Percentiles rank a stretch among this genome's conserved stretches.
Conservation (phyloP, 2,888 invertebrate species). For the Endotricha flammealis region DNA sequence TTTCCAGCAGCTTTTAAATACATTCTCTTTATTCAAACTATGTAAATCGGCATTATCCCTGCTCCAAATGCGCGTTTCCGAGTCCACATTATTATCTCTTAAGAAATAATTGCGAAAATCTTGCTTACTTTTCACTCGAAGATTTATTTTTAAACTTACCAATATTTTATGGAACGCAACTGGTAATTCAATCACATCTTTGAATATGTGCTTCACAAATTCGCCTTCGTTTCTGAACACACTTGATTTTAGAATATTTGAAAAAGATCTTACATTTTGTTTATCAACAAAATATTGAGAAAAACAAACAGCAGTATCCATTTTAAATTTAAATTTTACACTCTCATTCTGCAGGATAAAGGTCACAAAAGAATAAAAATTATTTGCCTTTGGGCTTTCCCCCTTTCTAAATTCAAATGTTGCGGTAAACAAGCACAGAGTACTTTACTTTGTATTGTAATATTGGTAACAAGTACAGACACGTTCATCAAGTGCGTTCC, state of each 20-base stretch:
- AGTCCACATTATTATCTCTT: slow-evolving; percentile 13
- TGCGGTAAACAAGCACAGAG: too few species aligned
- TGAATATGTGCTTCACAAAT: slow-evolving; percentile 34
- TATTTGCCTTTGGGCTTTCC: background rate
- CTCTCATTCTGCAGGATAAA: background rate
- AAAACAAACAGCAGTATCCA: slow-evolving; percentile 46
- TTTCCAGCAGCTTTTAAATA: slow-evolving; percentile 41
- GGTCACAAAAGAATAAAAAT: background rate
- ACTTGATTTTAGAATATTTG: slow-evolving; percentile 43
- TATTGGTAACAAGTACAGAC: slow-evolving; percentile 52
- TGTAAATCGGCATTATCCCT: slow-evolving; percentile 28
- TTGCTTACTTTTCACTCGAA: slow-evolving; percentile 33
- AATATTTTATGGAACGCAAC: slow-evolving; percentile 33
- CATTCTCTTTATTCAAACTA: slow-evolving; percentile 39
- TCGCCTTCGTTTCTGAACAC: slow-evolving; percentile 34
- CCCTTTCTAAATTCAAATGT: slow-evolving; percentile 30
- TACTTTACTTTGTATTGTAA: too few species aligned
- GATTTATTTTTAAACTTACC: slow-evolving; percentile 35
- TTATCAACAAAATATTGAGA: slow-evolving; percentile 60
- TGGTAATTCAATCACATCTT: slow-evolving; percentile 34
- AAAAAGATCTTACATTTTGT: slow-evolving; percentile 57
- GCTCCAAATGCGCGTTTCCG: too few species aligned
- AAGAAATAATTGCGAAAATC: slow-evolving; percentile 52
- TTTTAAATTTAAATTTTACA: slow-evolving; percentile 14
- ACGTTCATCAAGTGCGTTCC: slow-evolving; percentile 25